These are phyloP conservation scores for Parnassius mnemosyne DNA, from an alignment of 2,888 invertebrate species.

Conservation along the genomic window DNA sequence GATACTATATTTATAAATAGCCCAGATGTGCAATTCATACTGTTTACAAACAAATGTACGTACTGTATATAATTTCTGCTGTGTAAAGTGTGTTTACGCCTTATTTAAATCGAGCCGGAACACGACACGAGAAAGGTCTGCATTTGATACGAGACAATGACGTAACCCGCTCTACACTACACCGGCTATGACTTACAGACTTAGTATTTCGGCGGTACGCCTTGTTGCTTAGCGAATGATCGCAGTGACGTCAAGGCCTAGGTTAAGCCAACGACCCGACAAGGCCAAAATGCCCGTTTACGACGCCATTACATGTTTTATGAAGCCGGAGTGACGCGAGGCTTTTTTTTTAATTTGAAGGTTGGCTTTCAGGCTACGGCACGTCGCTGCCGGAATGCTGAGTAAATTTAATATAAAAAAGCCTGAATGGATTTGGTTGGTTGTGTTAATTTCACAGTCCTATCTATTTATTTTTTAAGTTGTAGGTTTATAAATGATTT, in stretches of 20 bases:
- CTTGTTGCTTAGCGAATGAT: constrained; percentile 40
- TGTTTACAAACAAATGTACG: not conserved
- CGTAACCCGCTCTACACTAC: constrained; percentile 10
- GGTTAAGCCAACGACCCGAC: constrained; percentile 61
- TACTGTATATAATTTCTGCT: not conserved
- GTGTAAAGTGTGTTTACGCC: constrained; percentile 1
- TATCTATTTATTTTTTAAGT: too few species aligned
- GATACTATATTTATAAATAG: too few species aligned
- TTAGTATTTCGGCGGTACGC: constrained; percentile 19
- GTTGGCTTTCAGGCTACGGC: constrained; percentile 24
- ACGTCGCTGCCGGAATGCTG: constrained; percentile 1
- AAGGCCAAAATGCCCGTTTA: constrained; percentile 59
- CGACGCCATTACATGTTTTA: constrained; percentile 47
- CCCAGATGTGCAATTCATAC: too few species aligned
- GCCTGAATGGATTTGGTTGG: constrained; percentile 7
- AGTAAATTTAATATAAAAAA: not conserved
- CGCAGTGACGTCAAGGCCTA: constrained; percentile 56
- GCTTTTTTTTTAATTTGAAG: constrained; percentile 33
- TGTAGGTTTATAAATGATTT: too few species aligned
- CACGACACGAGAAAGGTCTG: constrained; percentile 1
- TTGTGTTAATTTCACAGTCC: constrained; percentile 6
- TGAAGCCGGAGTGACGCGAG: constrained; percentile 42
- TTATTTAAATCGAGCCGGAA: constrained; percentile 6
- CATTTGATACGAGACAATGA: constrained; percentile 1
- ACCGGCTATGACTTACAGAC: constrained; percentile 11